phyloP scores from a whole-genome alignment of 2,113 vertebrate genomes.

The Calypte anna region DNA sequence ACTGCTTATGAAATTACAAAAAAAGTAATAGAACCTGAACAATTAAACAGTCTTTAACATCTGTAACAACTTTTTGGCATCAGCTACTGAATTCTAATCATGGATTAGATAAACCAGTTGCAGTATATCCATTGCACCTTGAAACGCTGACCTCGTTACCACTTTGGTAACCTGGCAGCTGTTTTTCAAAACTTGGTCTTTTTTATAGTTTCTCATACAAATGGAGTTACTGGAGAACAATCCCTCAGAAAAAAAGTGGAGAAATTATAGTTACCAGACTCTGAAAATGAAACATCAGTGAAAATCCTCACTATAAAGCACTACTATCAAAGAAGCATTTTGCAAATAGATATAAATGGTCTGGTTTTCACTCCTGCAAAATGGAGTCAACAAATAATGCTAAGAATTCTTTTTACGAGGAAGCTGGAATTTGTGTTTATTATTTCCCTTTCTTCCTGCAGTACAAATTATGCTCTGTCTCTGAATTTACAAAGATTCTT shows the following conservation, averaged over 20 bases:
- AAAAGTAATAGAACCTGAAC: neutral
- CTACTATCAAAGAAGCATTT: neutral
- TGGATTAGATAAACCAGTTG: neutral
- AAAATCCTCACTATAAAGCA: neutral
- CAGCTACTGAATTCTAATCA: neutral
- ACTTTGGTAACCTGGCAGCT: neutral
- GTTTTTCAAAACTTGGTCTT: neutral
- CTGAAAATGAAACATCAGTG: neutral
- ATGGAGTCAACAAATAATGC: neutral
- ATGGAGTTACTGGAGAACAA: neutral
- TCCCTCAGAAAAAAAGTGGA: neutral
- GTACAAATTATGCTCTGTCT: neutral
- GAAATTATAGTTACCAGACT: neutral
- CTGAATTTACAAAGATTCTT: neutral
- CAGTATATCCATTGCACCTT: neutral
- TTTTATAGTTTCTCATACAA: neutral
- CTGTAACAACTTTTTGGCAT: neutral
- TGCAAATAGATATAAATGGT: neutral
- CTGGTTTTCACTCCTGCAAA: neutral
- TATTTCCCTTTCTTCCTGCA: neutral
- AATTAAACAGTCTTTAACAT: neutral
- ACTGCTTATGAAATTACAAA: neutral
- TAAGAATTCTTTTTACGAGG: neutral
- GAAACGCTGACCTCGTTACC: neutral
- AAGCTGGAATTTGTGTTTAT: neutral